Evolutionary conservation across 2,888 invertebrate species (phyloP).

Genomic region (Torymus aiolomorphi): DNA sequence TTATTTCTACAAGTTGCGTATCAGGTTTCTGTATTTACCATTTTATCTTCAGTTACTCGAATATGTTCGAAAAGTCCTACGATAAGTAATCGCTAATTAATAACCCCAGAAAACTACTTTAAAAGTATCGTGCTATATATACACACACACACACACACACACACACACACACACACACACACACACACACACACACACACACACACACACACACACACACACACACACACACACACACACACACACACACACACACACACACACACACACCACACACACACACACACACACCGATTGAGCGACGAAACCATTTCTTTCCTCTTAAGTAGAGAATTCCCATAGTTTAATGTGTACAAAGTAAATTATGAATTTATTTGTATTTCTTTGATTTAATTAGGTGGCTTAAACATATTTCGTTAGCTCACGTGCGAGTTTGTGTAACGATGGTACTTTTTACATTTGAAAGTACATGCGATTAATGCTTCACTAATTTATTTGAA

Average conservation of each 20-base stretch:
- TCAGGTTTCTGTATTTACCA: slow-evolving; percentile 52
- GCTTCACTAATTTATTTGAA: slow-evolving; percentile 49
- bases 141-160: neutral
- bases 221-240: no score
- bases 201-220: no score
- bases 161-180: no score
- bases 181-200: no score
- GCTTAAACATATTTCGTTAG: slow-evolving; percentile 52
- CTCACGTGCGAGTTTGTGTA: slow-evolving; percentile 40
- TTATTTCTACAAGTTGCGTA: slow-evolving; percentile 45
- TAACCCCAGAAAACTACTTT: slow-evolving; percentile 36
- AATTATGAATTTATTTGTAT: slow-evolving; percentile 50
- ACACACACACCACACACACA: no score
- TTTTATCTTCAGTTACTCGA: slow-evolving; percentile 52
- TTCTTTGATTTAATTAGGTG: slow-evolving; percentile 36
- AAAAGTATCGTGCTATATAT: slow-evolving; percentile 29
- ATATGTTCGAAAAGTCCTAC: slow-evolving; percentile 52
- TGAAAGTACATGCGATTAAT: slow-evolving; percentile 39
- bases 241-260: no score
- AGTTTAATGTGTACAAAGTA: slow-evolving; percentile 47
- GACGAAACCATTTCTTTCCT: slow-evolving; percentile 6
- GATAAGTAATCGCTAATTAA: slow-evolving; percentile 49
- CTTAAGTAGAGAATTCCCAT: slow-evolving; percentile 43
- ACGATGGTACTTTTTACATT: slow-evolving; percentile 46
- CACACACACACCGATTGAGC: slow-evolving; percentile 29